These are phyloP conservation scores for Lypha dubia DNA, from an alignment of 2,888 invertebrate genomes.

Conservation along the genomic window DNA sequence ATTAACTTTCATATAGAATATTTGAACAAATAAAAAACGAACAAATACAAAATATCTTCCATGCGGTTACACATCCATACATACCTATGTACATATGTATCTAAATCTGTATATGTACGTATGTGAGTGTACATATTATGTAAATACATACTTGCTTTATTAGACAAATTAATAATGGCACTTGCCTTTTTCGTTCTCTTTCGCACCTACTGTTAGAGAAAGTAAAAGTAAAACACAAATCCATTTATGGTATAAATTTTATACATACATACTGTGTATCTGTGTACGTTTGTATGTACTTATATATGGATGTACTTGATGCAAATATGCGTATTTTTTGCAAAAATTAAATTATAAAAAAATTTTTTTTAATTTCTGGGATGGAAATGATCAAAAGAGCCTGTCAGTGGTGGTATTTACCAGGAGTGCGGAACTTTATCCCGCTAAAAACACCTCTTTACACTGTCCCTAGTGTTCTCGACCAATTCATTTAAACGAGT, in stretches of 20 bases:
- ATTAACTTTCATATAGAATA: background rate
- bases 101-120: background rate
- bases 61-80: background rate
- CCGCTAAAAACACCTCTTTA: too few species aligned
- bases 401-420: too few species aligned
- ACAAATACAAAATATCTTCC: background rate
- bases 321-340: too few species aligned
- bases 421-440: too few species aligned
- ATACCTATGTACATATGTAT: background rate
- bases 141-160: background rate
- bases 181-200: slow-evolving; percentile 45
- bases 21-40: slow-evolving; percentile 48
- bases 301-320: too few species aligned
- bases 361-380: too few species aligned
- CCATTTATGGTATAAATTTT: too few species aligned
- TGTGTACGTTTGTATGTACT: background rate
- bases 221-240: slow-evolving; percentile 63
- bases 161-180: slow-evolving; percentile 46
- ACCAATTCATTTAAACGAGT: too few species aligned
- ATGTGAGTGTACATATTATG: background rate
- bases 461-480: too few species aligned
- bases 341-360: too few species aligned
- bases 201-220: slow-evolving; percentile 49
- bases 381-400: too few species aligned
- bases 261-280: too few species aligned